Base-by-base conservation (phyloP, 2,888 invertebrate species). In the Ectemnius lituratus region DNA sequence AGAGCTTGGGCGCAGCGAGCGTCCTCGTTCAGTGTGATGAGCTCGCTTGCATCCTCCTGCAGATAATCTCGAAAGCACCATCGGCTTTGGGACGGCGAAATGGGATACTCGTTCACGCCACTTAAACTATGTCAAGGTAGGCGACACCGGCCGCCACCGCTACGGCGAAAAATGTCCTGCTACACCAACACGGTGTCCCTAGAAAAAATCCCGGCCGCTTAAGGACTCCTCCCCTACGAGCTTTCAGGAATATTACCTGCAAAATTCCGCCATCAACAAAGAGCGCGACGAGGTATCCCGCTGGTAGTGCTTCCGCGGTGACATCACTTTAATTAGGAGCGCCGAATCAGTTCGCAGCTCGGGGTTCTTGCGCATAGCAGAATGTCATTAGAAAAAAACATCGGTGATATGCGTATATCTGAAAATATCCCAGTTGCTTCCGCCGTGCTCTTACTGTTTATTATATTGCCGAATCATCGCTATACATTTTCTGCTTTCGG, bases 1-100 rank as follows among this genome's bases (percentile, higher is more conserved):
- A 52, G 16, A 64, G 49, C 73, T 78, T 70, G 67, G 73, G 82
- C 62, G 72, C 73, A 80, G 59, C 68, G 70, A 62, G 68, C 80
- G 83, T 78, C 72, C 80, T 70, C 75, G 79, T 78, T 70, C 67
- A 75, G 61, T 49, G 71, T 61, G 70, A 74, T 67, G 73, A 70
- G 37, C 37, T 37, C 37, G 37, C 37, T 37, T 63, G 70, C 78
- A 74, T 73, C 75, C 27, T 58, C 18, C 27, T 61, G 60, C 67
- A 73, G 56, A 63, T 37, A 62, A 66, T 56, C 65, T 28, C 16
- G 62, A 66, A 46, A 62, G 23, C 49, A 49, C 8, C 52, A 49
- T 14, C 62, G 20, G 14, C 49, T 62, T 62, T 27, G 37, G 37
- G 37, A 37, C 5, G 62, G 23, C 49, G 14, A 62, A 52, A 62